Evolutionary conservation across 2,113 vertebrate genomes (phyloP), one percentile per base, ranked within the genome.

Genomic region (Indicator indicator): DNA sequence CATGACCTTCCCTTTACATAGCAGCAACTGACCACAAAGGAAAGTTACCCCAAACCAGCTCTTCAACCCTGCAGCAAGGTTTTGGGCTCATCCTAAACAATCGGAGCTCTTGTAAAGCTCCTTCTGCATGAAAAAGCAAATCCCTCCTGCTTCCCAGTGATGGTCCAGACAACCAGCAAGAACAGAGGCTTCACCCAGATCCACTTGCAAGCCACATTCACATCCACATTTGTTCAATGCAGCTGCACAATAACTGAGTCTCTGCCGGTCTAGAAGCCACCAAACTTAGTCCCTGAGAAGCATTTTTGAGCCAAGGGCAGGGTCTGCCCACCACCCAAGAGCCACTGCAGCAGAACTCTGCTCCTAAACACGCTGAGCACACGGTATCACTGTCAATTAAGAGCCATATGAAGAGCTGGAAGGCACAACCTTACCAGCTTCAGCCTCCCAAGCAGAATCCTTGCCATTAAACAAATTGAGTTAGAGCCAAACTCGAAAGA

Each of bases 131-230:
- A 27, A 26, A 44, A 38, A 20, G 2, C 21, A 54, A 83, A 16
- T 4, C 20, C n/a, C 69, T 89, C n/a, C 60, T 15, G 52, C 32
- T 73, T 68, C 11, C 19, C 11, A 15, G 46, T 56, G 38, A 33
- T 0, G 0, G 33, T n/a, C 13, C 77, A 54, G 44, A 60, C 40
- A 86, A 30, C 8, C 0, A 0, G 46, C 20, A 67, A 18, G 23
- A 44, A 13, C 46, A 86, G 40, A 27, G 4, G 44, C 50, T 50
- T 72, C 58, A 32, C 50, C 59, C 55, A 28, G 33, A 21, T 68
- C 74, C n/a, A 21, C 67, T 74, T 21, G 16, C 67, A 74, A 67
- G 26, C 38, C 16, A 3, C 48, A 62, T 77, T 14, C 23, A 54
- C 50, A 40, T 1, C 26, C 12, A 75, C 32, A 14, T 40, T 69